phyloP scores from a whole-genome alignment of 2,888 invertebrate species.

The Ctenicera cuprea region DNA sequence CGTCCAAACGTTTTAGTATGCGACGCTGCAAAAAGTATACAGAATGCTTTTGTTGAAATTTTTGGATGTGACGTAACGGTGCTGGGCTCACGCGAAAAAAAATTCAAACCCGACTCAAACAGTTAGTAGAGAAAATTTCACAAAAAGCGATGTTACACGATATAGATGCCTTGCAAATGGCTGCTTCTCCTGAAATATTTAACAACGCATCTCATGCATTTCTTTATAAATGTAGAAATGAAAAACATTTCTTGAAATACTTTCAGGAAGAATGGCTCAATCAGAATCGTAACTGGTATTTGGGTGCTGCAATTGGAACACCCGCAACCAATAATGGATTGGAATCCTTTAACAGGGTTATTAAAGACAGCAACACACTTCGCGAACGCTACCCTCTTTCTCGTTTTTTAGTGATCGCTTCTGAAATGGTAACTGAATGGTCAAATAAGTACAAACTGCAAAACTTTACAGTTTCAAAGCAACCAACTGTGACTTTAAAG shows the following conservation, averaged over 20 bases:
- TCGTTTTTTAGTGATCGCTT: no score
- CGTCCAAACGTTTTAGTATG: slow-evolving; percentile 26
- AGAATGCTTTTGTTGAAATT: neutral
- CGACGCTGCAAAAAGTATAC: slow-evolving; percentile 20
- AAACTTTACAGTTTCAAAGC: slow-evolving; percentile 7
- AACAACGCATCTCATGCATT: slow-evolving; percentile 14
- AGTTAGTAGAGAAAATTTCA: slow-evolving; percentile 24
- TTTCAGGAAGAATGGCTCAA: slow-evolving; percentile 7
- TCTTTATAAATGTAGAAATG: slow-evolving; percentile 12
- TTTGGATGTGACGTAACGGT: slow-evolving; percentile 4
- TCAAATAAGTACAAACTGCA: no score
- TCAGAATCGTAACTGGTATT: slow-evolving; percentile 18
- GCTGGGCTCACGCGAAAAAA: slow-evolving; percentile 21
- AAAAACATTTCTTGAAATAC: slow-evolving; percentile 20
- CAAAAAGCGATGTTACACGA: neutral
- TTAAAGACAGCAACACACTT: neutral
- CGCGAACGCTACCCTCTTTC: slow-evolving; percentile 28
- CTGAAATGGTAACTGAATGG: slow-evolving; percentile 3
- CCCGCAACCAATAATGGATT: slow-evolving; percentile 1
- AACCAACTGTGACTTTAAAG: slow-evolving; percentile 14
- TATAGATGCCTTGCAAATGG: no score
- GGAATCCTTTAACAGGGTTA: neutral
- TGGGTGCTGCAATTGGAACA: slow-evolving; percentile 29
- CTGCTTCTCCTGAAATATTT: no score
- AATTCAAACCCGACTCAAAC: slow-evolving; percentile 28